Evolutionary conservation across 2,113 vertebrate species (phyloP).

Genomic region (Epinephelus fuscoguttatus): DNA sequence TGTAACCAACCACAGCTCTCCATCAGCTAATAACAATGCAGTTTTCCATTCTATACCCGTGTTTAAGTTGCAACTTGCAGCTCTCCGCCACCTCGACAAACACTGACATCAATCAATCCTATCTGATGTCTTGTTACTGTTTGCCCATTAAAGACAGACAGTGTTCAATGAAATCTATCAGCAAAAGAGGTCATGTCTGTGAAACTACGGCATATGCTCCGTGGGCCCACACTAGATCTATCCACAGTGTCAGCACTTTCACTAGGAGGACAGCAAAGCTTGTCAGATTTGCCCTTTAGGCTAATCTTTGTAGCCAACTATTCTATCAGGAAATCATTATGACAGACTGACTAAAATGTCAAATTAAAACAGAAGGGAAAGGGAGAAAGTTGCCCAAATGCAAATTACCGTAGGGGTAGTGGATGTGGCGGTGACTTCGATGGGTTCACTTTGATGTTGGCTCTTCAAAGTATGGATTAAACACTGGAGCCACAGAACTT

Average conservation of each 20-base stretch:
- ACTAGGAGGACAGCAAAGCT: constrained; percentile 40
- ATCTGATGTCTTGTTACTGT: constrained; percentile 72
- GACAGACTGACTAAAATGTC: constrained; percentile 71
- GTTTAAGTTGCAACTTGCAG: constrained; percentile 57
- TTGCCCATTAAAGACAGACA: constrained; percentile 69
- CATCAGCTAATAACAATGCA: constrained; percentile 73
- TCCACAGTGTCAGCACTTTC: constrained; percentile 70
- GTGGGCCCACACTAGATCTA: constrained; percentile 20
- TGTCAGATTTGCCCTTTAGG: constrained; percentile 78
- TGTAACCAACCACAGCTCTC: constrained; percentile 75
- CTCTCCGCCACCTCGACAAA: constrained; percentile 39
- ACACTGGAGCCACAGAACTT: constrained; percentile 18
- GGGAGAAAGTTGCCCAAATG: constrained; percentile 28
- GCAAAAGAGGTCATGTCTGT: constrained; percentile 67
- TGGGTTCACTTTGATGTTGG: constrained; percentile 23
- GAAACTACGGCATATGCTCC: constrained; percentile 54
- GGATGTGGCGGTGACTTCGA: constrained; percentile 35
- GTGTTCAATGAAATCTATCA: constrained; percentile 71
- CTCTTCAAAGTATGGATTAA: constrained; percentile 46
- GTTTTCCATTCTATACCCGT: constrained; percentile 62
- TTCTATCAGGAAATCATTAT: constrained; percentile 72
- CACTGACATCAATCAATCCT: constrained; percentile 69
- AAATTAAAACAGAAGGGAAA: constrained; percentile 61
- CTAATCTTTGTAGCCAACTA: constrained; percentile 72
- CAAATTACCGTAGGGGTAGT: constrained; percentile 36